Base-by-base conservation (phyloP, 2,797 vertebrate genomes). In the Diplodus puntazzo region DNA sequence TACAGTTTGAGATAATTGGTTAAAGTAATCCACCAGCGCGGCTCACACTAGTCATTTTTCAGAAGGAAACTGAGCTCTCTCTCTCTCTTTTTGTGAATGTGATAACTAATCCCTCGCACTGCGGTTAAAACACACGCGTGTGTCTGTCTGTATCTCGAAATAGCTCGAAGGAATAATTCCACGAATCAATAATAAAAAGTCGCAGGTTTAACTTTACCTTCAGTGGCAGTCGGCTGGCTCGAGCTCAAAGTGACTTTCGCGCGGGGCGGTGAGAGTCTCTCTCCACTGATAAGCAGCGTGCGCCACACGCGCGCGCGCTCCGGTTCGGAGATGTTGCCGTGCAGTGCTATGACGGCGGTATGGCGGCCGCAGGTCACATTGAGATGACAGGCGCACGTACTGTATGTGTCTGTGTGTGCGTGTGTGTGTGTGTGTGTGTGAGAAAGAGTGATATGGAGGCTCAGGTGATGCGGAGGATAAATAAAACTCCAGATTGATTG, bases 321-420 rank as follows among this genome's bases (percentile, higher is more conserved):
- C 43, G 1, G 30, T 46, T 49, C 23, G 49, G 10, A 68, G 54
- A 53, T 25, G 39, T 6, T 34, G 90, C 65, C 94, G 94, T 95
- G 95, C 93, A 20, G 74, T 30, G 4, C 8, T 5, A 39, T 64
- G 25, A 8, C 6, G 11, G 17, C 42, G 78, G 65, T 75, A 95
- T 95, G 95, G 95, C 95, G 94, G 94, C 89, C 66, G 0, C 55
- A 52, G 85, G 90, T 93, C 89, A 93, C 92, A 87, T 91, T 91
- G 91, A 83, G 59, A 21, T 52, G 69, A 68, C 34, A 12, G 0
- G 0, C 25, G 49, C 14, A 27, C 62, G 20, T 12, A 23, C 57
- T 34, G 7, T 34, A 39, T 39, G 34, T 39, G 34, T 34, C 34
- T 34, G 34, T 34, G 34, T 34, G 34, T 30, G 30, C 4, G 1